Evolutionary conservation across 2,888 invertebrate genomes (phyloP).

Genomic region (Drosophila histrio): DNA sequence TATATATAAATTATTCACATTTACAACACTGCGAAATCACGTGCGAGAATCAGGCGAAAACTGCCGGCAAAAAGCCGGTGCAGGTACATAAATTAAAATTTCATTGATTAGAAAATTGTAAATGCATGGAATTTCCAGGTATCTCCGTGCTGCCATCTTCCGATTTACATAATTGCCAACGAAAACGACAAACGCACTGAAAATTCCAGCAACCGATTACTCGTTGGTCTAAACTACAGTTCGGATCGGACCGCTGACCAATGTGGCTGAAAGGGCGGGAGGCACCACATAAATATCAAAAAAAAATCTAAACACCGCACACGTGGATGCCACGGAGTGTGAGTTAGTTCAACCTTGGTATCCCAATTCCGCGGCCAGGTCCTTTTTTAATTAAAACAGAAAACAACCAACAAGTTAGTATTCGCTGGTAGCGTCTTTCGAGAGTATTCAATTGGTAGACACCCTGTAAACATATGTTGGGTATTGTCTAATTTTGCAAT

Average conservation of each 20-base stretch:
- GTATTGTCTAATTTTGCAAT: neutral
- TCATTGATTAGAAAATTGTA: conserved; percentile 83
- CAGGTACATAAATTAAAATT: conserved; percentile 81
- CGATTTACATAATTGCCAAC: conserved; percentile 81
- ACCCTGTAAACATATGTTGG: conserved; percentile 1
- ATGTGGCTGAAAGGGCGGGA: conserved; percentile 1
- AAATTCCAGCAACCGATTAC: conserved; percentile 36
- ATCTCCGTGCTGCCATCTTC: conserved; percentile 75
- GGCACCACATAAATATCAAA: conserved; percentile 65
- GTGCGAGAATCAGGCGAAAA: conserved; percentile 4
- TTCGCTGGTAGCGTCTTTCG: neutral
- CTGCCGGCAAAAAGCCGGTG: neutral
- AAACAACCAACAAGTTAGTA: conserved; percentile 35
- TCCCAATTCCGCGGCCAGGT: conserved; percentile 9
- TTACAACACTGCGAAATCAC: neutral
- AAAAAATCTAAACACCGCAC: conserved; percentile 40
- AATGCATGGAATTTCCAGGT: conserved; percentile 82
- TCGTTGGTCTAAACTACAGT: neutral
- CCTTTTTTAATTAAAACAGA: conserved; percentile 66
- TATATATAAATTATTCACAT: conserved; percentile 19
- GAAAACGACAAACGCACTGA: conserved; percentile 59
- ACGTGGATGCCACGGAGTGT: conserved; percentile 26
- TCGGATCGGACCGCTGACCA: conserved; percentile 1
- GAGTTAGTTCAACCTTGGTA: conserved; percentile 23
- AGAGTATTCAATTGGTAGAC: neutral